Base-by-base conservation (phyloP, 1,140 invertebrate species). In the Drosophila fuyamai region DNA sequence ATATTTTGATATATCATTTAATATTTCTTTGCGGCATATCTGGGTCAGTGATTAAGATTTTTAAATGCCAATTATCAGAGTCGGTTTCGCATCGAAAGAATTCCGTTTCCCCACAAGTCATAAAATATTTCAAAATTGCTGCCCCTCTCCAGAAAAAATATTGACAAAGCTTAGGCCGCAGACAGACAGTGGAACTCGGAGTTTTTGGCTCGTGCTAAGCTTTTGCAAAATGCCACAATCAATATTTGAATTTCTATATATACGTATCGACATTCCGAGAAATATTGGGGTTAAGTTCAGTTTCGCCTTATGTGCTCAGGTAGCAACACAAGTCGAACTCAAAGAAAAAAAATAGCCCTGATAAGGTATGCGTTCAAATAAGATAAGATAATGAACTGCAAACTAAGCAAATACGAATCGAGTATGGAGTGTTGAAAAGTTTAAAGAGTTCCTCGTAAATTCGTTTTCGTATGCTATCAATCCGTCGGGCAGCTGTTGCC, bases 231-330 rank as follows among this genome's bases (percentile, higher is more conserved):
- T 61, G 62, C 61, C 43, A 61, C 43, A 58, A 58, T 68, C 62
- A 85, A 84, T 77, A 84, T 56, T 68, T 66, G 61, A 53, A 66
- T 53, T 53, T 46, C 65, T 66, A 68, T 68, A 68, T 66, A 1
- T 8, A 43, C 10, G 27, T 35, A 65, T 67, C 43, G 44, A 40
- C 67, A 40, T 85, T 85, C 82, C 79, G 27, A 79, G 83, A 88
- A 85, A 59, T 55, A 85, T 78, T 76, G 82, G 82, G 82, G 82
- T 85, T 81, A 85, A 85, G 82, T 85, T 85, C 82, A 85, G 81
- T 82, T 71, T 60, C 18, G 7, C 12, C 2, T 4, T 36, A 46
- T 41, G n/a, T 53, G 47, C 56, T 84, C 82, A 85, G 82, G 82
- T 85, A 85, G 65, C 59, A 51, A 59, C 55, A 43, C 38, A 23